Evolutionary conservation across 2,113 vertebrate species (phyloP).

Genomic region (Ameiurus melas): DNA sequence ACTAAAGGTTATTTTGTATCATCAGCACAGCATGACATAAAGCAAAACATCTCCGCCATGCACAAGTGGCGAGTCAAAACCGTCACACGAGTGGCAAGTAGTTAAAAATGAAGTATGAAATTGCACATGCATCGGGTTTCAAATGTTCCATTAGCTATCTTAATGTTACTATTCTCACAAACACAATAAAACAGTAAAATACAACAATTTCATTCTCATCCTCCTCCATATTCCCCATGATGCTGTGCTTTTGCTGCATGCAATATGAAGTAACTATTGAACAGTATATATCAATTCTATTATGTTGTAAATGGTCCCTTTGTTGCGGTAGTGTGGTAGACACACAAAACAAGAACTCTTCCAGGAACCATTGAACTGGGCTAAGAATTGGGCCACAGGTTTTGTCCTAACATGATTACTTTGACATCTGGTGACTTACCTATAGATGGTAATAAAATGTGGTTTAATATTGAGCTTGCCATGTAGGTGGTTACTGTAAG

Average conservation of each 20-base stretch:
- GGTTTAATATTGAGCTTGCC: slow-evolving; percentile 5
- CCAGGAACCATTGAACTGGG: background rate
- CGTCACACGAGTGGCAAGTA: background rate
- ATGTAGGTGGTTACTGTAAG: background rate
- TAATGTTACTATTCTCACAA: background rate
- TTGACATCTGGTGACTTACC: background rate
- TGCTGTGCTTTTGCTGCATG: background rate
- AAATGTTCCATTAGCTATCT: background rate
- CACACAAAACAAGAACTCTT: background rate
- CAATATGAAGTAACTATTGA: background rate
- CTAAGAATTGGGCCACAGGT: background rate
- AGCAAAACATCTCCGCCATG: background rate
- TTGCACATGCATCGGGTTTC: slow-evolving; percentile 11
- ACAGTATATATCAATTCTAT: background rate
- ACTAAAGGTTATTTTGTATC: background rate
- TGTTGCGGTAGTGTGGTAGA: background rate
- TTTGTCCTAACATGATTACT: background rate
- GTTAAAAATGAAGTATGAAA: background rate
- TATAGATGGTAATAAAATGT: background rate
- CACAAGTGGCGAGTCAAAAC: background rate
- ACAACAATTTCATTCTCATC: background rate
- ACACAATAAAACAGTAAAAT: slow-evolving; percentile 14
- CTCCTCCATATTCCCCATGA: background rate
- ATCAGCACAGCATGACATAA: background rate
- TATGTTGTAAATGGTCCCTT: background rate